Base-by-base conservation (phyloP, 1,140 invertebrate genomes). In the Drosophila rhopaloa region DNA sequence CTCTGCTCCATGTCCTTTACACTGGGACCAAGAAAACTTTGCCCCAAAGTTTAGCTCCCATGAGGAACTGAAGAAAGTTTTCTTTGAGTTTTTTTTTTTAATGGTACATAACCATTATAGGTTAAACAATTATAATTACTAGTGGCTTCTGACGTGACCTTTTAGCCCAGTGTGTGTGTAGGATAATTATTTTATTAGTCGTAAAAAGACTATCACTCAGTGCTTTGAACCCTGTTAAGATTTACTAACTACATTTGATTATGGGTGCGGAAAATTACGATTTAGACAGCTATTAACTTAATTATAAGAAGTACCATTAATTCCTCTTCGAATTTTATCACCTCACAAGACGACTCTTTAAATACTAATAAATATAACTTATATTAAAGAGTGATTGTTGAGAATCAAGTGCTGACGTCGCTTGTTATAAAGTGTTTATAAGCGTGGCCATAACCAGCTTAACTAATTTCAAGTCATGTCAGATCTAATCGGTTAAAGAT, bases 21-120 rank as follows among this genome's bases (percentile, higher is more conserved):
- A 63, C 58, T 14, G 63, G 59, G 59, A 38, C 35, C 10, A 27
- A 58, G 61, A 43, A 43, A 59, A 61, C 53, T 76, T 79, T 50
- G 40, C 27, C 46, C 10, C 38, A 41, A 83, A 80, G 48, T 89
- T 83, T 47, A 10, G 14, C 37, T 81, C 74, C 81, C 62, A 56
- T 10, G 57, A 57, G 65, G 14, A 68, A 46, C 50, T 35, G 8
- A 5, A 10, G 7, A 76, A 76, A 76, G 61, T 76, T 67, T 74
- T 75, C 40, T 53, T 41, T 40, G 13, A 59, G 29, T 32, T 32
- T n/a, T 54, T 60, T n/a, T 60, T 72, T 76, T 70, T 40, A 65
- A 54, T 37, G 71, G 47, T 76, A 56, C 60, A 70, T 74, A 71
- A 70, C 66, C 76, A 79, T 83, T 76, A 89, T 70, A 63, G 62